Percentiles rank a stretch among this genome's conserved stretches.
Conservation (phyloP, 2,797 vertebrate genomes). For the Diglossa cyanea region DNA sequence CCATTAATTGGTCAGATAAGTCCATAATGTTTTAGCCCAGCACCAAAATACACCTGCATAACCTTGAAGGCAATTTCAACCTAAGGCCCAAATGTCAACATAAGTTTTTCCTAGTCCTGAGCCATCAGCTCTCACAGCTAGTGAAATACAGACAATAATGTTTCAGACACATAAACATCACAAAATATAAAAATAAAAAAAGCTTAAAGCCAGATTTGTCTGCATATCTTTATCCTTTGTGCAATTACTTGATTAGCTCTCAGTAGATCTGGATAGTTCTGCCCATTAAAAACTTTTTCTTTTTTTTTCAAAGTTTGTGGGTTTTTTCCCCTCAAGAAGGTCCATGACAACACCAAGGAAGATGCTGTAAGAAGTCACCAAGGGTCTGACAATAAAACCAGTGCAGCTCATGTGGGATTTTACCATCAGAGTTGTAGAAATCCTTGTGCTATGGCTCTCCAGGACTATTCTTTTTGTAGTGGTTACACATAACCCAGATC, state of each 20-base stretch:
- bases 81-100: background rate
- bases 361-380: background rate
- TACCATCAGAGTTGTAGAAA: background rate
- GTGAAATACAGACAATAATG: background rate
- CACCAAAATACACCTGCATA: background rate
- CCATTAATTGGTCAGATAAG: background rate
- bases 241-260: background rate
- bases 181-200: background rate
- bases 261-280: rapidly evolving
- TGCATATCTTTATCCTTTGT: background rate
- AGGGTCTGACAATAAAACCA: background rate
- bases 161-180: background rate
- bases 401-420: background rate
- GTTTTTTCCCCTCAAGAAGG: rapidly evolving
- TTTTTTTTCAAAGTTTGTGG: background rate
- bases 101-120: background rate
- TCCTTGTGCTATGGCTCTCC: background rate
- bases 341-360: background rate
- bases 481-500: background rate
- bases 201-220: background rate
- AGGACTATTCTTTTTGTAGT: background rate
- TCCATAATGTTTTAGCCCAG: background rate
- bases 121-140: background rate
- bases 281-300: rapidly evolving
- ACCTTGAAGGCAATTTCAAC: background rate